A percentile compares a stretch with the other conserved stretches of the same genome.
These are phyloP conservation scores for Furnarius figulus DNA, from an alignment of 2,113 vertebrate genomes.

Conservation along the genomic window DNA sequence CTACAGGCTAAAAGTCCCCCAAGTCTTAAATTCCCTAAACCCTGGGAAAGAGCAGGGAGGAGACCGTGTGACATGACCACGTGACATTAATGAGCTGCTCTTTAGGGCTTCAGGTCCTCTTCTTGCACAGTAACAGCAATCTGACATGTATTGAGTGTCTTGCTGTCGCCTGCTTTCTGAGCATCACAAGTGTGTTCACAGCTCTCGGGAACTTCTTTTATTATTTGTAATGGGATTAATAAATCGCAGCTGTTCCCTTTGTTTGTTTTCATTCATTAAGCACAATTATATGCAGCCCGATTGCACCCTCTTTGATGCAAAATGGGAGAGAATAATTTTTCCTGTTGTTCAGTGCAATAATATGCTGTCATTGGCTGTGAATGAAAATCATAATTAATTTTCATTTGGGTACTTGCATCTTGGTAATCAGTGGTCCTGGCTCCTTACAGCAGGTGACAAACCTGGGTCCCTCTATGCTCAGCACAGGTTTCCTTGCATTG, in stretches of 20 bases:
- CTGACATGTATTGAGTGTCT: constrained; percentile 53
- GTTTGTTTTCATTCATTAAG: constrained; percentile 79
- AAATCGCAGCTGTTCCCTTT: constrained; percentile 80
- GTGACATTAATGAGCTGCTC: background rate
- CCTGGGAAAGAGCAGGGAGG: background rate
- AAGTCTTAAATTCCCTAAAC: background rate
- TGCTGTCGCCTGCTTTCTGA: background rate
- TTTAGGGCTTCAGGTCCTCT: background rate
- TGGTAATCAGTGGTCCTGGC: constrained; percentile 68
- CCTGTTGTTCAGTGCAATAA: constrained; percentile 71
- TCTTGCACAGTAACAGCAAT: background rate
- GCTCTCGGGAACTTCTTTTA: constrained; percentile 73
- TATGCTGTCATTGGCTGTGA: constrained; percentile 69
- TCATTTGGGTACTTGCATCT: constrained; percentile 68
- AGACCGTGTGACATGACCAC: background rate
- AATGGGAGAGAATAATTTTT: constrained; percentile 74
- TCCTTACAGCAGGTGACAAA: constrained; percentile 64
- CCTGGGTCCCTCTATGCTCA: background rate
- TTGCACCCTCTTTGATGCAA: constrained; percentile 73
- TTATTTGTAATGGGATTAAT: constrained; percentile 79
- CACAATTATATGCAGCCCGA: constrained; percentile 76
- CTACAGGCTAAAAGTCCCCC: background rate
- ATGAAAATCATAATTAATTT: constrained; percentile 77
- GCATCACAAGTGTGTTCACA: constrained; percentile 61
- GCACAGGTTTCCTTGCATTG: background rate